A percentile compares a stretch with the other conserved stretches of the same genome.
phyloP scores from a whole-genome alignment of 2,113 vertebrate species.

The Terrapene triunguis region DNA sequence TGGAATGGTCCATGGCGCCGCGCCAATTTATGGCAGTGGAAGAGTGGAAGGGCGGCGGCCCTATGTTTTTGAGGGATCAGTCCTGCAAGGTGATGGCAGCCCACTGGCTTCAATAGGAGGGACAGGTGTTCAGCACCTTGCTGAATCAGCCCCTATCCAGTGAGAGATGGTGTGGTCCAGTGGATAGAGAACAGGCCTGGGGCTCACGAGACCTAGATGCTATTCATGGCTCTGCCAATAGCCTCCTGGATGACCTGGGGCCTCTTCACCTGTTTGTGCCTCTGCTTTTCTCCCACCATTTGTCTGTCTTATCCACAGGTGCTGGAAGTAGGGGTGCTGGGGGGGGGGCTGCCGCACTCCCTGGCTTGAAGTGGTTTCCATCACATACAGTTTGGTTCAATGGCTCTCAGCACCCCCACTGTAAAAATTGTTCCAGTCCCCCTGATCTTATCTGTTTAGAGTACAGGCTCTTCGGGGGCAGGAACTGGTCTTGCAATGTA shows the following conservation, averaged over 20 bases:
- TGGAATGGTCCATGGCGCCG: background rate
- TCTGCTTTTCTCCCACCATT: rapidly evolving
- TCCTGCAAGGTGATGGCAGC: background rate
- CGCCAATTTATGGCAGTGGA: background rate
- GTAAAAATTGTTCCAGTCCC: too few relatives aligned
- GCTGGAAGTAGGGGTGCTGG: too few relatives aligned
- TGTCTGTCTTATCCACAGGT: too few relatives aligned
- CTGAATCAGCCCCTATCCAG: background rate
- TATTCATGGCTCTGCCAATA: background rate
- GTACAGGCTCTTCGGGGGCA: background rate
- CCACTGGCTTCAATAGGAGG: background rate
- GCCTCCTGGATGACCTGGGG: background rate
- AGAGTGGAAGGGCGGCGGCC: too few relatives aligned
- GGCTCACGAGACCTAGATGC: rapidly evolving
- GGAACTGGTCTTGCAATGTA: background rate
- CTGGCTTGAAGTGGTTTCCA: too few relatives aligned
- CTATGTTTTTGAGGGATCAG: background rate
- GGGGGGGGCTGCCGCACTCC: too few relatives aligned
- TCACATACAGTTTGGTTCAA: too few relatives aligned
- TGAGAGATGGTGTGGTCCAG: background rate
- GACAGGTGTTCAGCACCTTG: background rate
- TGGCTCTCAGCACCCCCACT: too few relatives aligned
- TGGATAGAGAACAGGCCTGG: background rate
- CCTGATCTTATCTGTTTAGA: too few relatives aligned
- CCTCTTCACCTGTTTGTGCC: background rate